Evolutionary conservation across 2,113 vertebrate genomes (phyloP), one percentile per base, ranked within the genome.

Genomic region (Apeltes quadracus): DNA sequence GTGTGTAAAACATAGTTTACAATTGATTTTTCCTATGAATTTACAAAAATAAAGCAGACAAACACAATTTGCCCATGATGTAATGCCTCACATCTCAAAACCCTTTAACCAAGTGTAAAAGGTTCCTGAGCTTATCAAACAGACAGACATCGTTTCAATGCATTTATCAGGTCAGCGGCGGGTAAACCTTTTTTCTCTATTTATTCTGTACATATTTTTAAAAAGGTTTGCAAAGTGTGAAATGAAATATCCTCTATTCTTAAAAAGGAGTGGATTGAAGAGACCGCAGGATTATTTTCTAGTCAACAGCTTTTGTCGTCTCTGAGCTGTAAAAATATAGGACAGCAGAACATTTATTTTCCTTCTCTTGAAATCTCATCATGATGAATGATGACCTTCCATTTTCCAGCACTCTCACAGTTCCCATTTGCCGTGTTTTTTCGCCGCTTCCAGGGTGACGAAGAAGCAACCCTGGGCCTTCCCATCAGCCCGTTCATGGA

Each of bases 401-500:
- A 13, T 59, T 44, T 48, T 22, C 2, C 18, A 39, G 15, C 14
- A 6, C n/a, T 36, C 63, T 70, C 8, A 38, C 11, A 18, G 53
- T 11, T 34, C 0, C 44, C 46, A 15, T 55, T 58, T 50, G 25
- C 29, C 5, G n/a, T 29, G 32, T 64, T 34, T 76, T 67, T 51
- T 2, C 56, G 46, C 41, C 23, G 23, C 38, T 15, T 39, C 23
- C 76, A 98, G 97, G 97, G 97, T 0, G 97, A 98, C 58, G 97
- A 98, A 86, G 97, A 98, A 87, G 93, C 95, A 25, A 96, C 94
- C 77, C 91, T 98, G n/a, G 97, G 96, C 29, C 92, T 98, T 71
- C 95, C 97, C 20, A 96, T 98, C 87, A 98, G 97, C 81, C 97
- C 97, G 0, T 98, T 97, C 89, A 98, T 98, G 97, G 96, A 98